Evolutionary conservation across 2,113 vertebrate genomes (phyloP).

Genomic region (Chloropsis hardwickii): DNA sequence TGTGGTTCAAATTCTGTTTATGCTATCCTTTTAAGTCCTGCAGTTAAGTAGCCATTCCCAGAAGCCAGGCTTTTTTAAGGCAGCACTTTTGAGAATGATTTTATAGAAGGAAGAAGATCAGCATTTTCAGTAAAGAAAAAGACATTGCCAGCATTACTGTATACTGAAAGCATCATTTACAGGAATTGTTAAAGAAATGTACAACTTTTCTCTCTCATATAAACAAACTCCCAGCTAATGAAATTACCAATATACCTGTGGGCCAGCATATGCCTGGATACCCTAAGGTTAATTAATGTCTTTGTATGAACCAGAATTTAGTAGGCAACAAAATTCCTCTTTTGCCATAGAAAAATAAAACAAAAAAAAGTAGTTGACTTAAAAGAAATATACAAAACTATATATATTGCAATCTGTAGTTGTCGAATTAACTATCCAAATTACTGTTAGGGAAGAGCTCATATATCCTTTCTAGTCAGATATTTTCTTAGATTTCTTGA

Average conservation of each 20-base stretch:
- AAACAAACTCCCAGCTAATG: neutral
- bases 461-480: neutral
- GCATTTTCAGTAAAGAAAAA: neutral
- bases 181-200: neutral
- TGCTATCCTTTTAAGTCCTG: neutral
- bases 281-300: neutral
- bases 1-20: neutral
- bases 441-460: neutral
- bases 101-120: neutral
- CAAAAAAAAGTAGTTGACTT: neutral
- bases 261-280: neutral
- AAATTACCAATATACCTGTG: neutral
- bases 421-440: neutral
- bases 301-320: neutral
- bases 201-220: neutral
- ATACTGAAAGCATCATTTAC: neutral
- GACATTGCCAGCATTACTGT: neutral
- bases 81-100: neutral
- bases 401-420: neutral
- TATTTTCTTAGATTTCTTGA: neutral
- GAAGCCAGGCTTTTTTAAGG: neutral
- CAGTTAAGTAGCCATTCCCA: neutral
- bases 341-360: rapidly evolving
- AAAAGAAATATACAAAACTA: neutral
- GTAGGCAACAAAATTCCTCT: neutral